These are phyloP conservation scores for Nesoenas mayeri DNA, from an alignment of 2,113 vertebrate species.

Conservation along the genomic window DNA sequence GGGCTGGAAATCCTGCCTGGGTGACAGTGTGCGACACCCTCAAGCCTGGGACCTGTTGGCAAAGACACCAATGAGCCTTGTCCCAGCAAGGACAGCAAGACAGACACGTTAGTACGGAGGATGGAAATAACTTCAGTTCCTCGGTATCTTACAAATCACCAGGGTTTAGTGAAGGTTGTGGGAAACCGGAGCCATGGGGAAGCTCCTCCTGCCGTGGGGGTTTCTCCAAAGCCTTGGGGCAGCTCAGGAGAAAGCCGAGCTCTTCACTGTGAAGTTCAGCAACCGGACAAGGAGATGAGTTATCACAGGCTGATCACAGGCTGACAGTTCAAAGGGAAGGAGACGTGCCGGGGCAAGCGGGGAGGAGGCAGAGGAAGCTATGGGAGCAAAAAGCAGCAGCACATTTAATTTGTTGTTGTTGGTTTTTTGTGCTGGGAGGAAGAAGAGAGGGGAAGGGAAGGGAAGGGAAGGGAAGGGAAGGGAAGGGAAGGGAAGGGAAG, in stretches of 20 bases:
- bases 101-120: accelerated
- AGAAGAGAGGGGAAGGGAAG: neutral
- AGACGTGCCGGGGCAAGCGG: neutral
- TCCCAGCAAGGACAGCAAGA: neutral
- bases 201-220: neutral
- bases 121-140: neutral
- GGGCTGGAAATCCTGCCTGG: neutral
- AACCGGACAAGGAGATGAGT: accelerated
- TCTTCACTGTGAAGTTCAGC: neutral
- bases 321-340: neutral
- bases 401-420: neutral
- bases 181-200: neutral
- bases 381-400: neutral
- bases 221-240: neutral
- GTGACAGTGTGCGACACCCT: too few relatives aligned
- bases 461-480: neutral
- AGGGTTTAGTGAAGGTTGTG: neutral
- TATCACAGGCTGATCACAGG: neutral
- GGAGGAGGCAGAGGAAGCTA: neutral
- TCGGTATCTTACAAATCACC: accelerated
- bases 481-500: neutral
- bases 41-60: too few relatives aligned
- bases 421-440: neutral
- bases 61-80: neutral
- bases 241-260: neutral